These are phyloP conservation scores for Amblyornis subalaris DNA, from an alignment of 2,113 vertebrate genomes.

Conservation along the genomic window DNA sequence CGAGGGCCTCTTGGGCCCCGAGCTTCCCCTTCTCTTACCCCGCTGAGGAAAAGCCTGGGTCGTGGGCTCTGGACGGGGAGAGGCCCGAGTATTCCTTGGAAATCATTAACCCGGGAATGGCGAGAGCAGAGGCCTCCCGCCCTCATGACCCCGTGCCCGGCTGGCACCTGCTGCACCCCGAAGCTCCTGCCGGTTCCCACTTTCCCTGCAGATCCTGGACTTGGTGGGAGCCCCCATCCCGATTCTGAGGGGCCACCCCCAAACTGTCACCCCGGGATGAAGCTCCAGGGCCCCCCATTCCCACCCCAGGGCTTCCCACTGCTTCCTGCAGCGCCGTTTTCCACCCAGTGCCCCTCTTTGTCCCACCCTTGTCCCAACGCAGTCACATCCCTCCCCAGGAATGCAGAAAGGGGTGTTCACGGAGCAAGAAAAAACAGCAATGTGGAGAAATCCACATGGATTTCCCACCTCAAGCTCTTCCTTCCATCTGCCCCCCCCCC, in stretches of 20 bases:
- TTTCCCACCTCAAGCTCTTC: background rate
- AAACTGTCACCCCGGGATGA: accelerated
- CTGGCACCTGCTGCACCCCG: background rate
- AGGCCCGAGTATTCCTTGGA: background rate
- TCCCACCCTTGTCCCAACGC: too few relatives aligned
- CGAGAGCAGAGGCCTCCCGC: background rate
- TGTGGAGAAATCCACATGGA: accelerated
- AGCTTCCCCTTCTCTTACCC: background rate
- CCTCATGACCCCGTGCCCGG: accelerated
- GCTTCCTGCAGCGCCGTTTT: background rate
- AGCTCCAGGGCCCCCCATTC: background rate
- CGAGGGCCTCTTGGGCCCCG: background rate
- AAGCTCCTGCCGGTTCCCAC: background rate
- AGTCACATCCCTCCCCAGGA: background rate
- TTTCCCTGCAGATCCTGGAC: background rate
- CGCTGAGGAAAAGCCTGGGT: accelerated
- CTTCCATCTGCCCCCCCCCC: background rate
- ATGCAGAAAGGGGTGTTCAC: accelerated
- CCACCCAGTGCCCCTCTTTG: background rate
- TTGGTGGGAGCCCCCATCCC: background rate
- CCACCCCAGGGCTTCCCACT: background rate
- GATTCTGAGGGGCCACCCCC: accelerated
- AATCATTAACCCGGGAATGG: background rate
- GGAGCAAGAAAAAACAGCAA: accelerated
- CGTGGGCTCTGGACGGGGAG: background rate